Conservation (phyloP, 1,140 invertebrate species). For the Liolophura sinensis region DNA sequence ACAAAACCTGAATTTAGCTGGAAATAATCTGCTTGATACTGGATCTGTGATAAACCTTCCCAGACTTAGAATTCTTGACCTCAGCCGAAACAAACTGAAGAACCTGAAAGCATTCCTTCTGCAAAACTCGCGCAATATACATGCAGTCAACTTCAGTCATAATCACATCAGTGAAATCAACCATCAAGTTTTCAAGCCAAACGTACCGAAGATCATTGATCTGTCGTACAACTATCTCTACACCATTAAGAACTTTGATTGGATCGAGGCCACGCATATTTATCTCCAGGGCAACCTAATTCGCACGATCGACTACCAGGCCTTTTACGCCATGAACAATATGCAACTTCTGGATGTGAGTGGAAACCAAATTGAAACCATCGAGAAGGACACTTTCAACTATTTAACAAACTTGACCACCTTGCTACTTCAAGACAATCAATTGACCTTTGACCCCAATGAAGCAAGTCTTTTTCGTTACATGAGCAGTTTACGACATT, state of each 20-base stretch:
- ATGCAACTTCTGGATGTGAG: conserved; percentile 32
- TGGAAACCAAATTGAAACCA: conserved; percentile 27
- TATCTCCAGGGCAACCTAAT: conserved; percentile 33
- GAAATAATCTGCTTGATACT: conserved; percentile 32
- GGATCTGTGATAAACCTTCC: conserved; percentile 20
- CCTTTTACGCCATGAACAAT: conserved; percentile 35
- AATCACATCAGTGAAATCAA: conserved; percentile 34
- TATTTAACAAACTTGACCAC: conserved; percentile 25
- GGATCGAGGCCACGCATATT: conserved; percentile 28
- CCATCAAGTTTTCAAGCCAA: conserved; percentile 30
- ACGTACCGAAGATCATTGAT: conserved; percentile 39
- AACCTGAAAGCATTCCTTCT: conserved; percentile 30
- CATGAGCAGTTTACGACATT: conserved; percentile 19
- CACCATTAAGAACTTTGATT: conserved; percentile 27
- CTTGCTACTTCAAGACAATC: conserved; percentile 35
- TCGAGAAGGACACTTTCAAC: conserved; percentile 30
- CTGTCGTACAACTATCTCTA: conserved; percentile 41
- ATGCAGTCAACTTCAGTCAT: conserved; percentile 35
- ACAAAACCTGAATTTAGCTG: conserved; percentile 20
- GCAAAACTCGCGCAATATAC: conserved; percentile 19
- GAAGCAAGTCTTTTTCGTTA: conserved; percentile 19
- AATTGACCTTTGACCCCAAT: conserved; percentile 14
- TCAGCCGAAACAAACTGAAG: conserved; percentile 34
- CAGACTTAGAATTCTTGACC: conserved; percentile 28
- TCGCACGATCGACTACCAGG: conserved; percentile 18